phyloP scores from a whole-genome alignment of 2,888 invertebrate genomes.

The Troglohyphantes excavatus region DNA sequence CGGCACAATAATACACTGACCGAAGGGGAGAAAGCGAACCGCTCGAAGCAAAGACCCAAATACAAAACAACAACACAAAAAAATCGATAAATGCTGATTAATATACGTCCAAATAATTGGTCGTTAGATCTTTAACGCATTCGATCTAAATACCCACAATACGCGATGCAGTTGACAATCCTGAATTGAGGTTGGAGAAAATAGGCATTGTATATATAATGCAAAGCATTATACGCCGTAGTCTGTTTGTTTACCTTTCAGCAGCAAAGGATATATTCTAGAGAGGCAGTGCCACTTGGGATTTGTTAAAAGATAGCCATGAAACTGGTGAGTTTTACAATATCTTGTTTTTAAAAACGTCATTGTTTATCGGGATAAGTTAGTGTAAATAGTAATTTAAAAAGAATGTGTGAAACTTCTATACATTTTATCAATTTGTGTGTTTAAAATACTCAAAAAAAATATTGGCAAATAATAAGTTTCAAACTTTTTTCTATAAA shows the following conservation, averaged over 20 bases:
- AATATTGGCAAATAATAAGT: too few species aligned
- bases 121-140: constrained; percentile 41
- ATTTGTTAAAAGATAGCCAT: constrained; percentile 15
- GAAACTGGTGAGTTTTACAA: constrained; percentile 20
- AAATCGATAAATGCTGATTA: constrained; percentile 58
- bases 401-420: too few species aligned
- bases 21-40: constrained; percentile 12
- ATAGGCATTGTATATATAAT: constrained; percentile 55
- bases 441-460: too few species aligned
- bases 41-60: constrained; percentile 52
- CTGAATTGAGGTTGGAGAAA: constrained; percentile 48
- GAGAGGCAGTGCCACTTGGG: neutral
- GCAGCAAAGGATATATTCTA: constrained; percentile 18
- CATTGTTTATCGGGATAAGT: too few species aligned
- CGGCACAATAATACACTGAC: constrained; percentile 4
- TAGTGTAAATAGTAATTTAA: too few species aligned
- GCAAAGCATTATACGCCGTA: neutral
- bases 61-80: constrained; percentile 41
- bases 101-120: constrained; percentile 54
- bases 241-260: constrained; percentile 1
- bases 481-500: too few species aligned
- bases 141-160: constrained; percentile 59
- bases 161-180: constrained; percentile 63
- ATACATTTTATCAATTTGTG: too few species aligned
- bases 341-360: too few species aligned